phyloP scores from a whole-genome alignment of 2,797 vertebrate genomes.

The Hemitrygon akajei region DNA sequence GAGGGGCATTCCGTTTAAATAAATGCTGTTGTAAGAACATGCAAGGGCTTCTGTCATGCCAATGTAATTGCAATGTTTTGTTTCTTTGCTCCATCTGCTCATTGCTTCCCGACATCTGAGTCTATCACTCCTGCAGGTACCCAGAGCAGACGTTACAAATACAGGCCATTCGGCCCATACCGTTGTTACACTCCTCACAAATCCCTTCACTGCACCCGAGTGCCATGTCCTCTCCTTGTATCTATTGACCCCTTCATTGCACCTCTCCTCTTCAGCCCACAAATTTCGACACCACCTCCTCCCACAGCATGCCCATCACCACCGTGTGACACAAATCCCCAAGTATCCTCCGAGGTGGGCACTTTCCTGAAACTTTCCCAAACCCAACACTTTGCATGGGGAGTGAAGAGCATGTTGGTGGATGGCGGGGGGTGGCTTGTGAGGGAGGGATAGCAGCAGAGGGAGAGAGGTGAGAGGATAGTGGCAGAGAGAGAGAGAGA shows the following conservation, averaged over 20 bases:
- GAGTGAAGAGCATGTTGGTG: no score
- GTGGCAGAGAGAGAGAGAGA: not conserved
- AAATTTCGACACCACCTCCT: no score
- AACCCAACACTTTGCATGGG: no score
- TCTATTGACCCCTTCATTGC: not conserved
- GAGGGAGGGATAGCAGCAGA: no score
- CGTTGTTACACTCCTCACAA: not conserved
- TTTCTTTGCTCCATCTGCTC: not conserved
- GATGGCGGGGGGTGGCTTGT: not conserved
- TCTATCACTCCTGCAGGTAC: no score
- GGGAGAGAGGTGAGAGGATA: not conserved
- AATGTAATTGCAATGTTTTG: no score
- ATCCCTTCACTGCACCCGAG: not conserved
- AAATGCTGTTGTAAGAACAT: not conserved
- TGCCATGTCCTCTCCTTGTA: not conserved
- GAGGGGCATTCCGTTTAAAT: not conserved
- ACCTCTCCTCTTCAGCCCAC: no score
- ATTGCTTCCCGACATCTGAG: not conserved
- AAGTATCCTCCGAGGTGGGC: no score
- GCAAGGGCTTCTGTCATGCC: not conserved
- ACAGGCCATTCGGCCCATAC: not conserved
- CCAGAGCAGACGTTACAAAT: not conserved
- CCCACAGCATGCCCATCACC: no score
- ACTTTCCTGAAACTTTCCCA: no score
- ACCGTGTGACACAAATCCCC: no score